Evolutionary conservation across 2,888 invertebrate species (phyloP).

Genomic region (Nomada fucata): DNA sequence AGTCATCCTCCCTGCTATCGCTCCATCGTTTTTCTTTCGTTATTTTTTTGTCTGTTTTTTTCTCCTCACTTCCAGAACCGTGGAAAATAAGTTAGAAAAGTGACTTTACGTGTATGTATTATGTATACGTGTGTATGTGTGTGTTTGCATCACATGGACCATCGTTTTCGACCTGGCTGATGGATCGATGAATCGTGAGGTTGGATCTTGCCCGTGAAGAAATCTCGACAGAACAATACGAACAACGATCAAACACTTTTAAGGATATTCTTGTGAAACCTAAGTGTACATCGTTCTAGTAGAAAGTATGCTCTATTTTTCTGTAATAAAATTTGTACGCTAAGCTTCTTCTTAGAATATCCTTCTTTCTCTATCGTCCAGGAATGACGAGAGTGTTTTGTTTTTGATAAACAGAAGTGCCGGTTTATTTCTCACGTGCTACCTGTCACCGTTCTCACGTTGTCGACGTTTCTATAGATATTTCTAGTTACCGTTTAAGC

Average conservation of each 20-base stretch:
- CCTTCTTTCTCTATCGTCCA: not conserved
- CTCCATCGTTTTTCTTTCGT: constrained; percentile 44
- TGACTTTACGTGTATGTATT: constrained; percentile 15
- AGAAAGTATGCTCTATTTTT: not conserved
- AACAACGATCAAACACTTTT: constrained; percentile 18
- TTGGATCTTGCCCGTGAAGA: constrained; percentile 10
- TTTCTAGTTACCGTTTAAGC: not conserved
- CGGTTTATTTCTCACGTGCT: too few species aligned
- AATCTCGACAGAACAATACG: constrained; percentile 12
- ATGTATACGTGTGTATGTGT: not conserved
- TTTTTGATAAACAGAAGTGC: too few species aligned
- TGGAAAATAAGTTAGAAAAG: constrained; percentile 19
- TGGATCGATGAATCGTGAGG: constrained; percentile 8
- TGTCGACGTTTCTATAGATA: constrained; percentile 6
- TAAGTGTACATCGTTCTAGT: not conserved
- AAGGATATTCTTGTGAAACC: not conserved
- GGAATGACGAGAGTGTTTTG: not conserved
- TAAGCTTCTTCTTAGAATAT: constrained; percentile 3
- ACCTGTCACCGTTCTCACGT: not conserved
- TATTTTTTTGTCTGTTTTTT: constrained; percentile 10
- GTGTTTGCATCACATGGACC: constrained; percentile 1
- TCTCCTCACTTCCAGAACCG: not conserved
- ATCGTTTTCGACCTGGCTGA: not conserved
- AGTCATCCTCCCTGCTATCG: constrained; percentile 39
- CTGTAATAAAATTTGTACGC: not conserved